phyloP scores from a whole-genome alignment of 2,888 invertebrate genomes.

The Camptogramma bilineatum region DNA sequence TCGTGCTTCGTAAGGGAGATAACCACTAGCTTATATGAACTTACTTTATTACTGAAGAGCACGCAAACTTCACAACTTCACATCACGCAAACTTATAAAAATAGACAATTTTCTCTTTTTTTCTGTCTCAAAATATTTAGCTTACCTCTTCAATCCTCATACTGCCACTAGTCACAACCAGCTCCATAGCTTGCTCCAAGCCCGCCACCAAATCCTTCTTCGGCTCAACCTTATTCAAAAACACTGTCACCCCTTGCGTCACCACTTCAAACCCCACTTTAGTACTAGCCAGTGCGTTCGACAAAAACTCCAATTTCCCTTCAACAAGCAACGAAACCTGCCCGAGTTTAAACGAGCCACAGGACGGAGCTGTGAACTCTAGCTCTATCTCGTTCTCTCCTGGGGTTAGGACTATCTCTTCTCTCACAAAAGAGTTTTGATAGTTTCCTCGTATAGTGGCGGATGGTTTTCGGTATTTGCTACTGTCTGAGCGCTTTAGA shows the following conservation, averaged over 20 bases:
- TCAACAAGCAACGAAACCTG: constrained; percentile 88
- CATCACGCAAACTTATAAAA: neutral
- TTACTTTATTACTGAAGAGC: no score
- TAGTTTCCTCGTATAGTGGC: constrained; percentile 88
- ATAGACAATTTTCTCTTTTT: neutral
- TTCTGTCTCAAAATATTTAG: neutral
- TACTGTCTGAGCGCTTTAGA: constrained; percentile 89
- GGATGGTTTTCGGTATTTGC: constrained; percentile 88
- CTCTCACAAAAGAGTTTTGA: constrained; percentile 83
- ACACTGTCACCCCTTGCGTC: constrained; percentile 79
- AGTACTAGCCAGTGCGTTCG: constrained; percentile 84
- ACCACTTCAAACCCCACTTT: constrained; percentile 85
- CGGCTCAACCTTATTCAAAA: constrained; percentile 79
- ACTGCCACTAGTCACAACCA: constrained; percentile 92
- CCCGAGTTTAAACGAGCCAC: constrained; percentile 89
- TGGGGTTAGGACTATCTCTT: constrained; percentile 85
- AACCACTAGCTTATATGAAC: no score
- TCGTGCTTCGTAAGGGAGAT: no score
- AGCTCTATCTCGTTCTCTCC: constrained; percentile 88
- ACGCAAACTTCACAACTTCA: no score
- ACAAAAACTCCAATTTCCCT: constrained; percentile 90
- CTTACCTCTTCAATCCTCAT: constrained; percentile 88
- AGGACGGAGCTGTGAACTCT: constrained; percentile 86
- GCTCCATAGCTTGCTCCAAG: constrained; percentile 90
- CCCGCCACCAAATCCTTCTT: constrained; percentile 92